These are phyloP conservation scores for Sympetrum striolatum DNA, from an alignment of 2,888 invertebrate genomes.

Conservation along the genomic window DNA sequence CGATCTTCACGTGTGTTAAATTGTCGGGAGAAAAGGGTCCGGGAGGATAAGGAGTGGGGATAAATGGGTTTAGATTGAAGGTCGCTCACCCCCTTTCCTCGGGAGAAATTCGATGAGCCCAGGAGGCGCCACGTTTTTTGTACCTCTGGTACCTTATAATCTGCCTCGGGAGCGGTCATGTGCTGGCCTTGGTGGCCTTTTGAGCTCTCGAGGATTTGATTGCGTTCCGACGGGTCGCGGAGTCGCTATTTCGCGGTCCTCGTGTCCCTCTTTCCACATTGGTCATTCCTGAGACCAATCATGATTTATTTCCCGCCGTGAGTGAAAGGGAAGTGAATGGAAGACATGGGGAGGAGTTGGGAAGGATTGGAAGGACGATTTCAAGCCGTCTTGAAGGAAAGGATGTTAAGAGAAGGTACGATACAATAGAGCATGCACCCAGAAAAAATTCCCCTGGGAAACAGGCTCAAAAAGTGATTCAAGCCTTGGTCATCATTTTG, in stretches of 20 bases:
- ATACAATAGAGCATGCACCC: too few relatives aligned
- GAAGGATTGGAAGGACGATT: too few relatives aligned
- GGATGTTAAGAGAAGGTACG: too few relatives aligned
- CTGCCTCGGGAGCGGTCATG: not conserved
- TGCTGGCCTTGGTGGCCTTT: not conserved
- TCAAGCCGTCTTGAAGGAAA: too few relatives aligned
- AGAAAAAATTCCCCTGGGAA: too few relatives aligned
- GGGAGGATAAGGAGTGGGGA: not conserved
- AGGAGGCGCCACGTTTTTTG: not conserved
- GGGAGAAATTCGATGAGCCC: not conserved
- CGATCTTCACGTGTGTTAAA: not conserved
- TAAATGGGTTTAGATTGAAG: not conserved
- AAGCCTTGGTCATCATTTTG: too few relatives aligned
- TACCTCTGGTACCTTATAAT: not conserved
- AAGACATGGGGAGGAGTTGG: too few relatives aligned
- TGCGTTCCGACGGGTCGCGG: not conserved
- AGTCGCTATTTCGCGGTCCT: not conserved
- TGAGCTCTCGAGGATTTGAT: not conserved
- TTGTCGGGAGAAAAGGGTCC: not conserved
- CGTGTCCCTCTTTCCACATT: not conserved
- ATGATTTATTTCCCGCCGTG: not conserved
- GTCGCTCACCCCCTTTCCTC: not conserved
- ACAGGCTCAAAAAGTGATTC: too few relatives aligned
- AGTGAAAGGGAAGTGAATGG: too few relatives aligned
- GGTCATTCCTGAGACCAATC: not conserved